Percentiles rank a stretch among this genome's conserved stretches.
Evolutionary conservation across 2,888 invertebrate species (phyloP).

Genomic region (Stomorhina lunata): DNA sequence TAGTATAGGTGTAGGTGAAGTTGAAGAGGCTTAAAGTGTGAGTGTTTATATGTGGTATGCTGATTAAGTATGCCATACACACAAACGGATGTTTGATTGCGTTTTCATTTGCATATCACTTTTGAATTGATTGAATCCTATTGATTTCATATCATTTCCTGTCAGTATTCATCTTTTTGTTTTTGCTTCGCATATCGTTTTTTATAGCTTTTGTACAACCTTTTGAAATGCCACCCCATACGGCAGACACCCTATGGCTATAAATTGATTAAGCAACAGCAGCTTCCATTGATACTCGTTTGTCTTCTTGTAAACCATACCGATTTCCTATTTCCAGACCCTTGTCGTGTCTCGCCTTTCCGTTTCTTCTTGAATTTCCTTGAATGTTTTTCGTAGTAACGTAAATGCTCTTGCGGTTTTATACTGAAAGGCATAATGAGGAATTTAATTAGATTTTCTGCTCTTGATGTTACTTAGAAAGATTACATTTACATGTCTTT

Average conservation of each 20-base stretch:
- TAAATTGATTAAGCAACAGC: conserved; percentile 39
- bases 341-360: neutral
- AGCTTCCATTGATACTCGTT: neutral
- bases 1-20: neutral
- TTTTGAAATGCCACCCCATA: conserved; percentile 26
- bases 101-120: conserved; percentile 57
- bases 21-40: neutral
- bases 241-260: conserved; percentile 13
- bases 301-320: neutral
- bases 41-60: neutral
- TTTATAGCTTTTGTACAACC: neutral
- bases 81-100: conserved; percentile 47
- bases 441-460: conserved; percentile 56
- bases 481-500: neutral
- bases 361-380: neutral
- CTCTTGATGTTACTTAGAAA: neutral
- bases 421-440: conserved; percentile 28
- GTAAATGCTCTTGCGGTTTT: conserved; percentile 37
- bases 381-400: neutral
- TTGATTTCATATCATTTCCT: conserved; percentile 60
- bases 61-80: conserved; percentile 25
- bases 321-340: neutral
- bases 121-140: conserved; percentile 51
- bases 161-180: neutral
- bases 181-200: neutral